These are phyloP conservation scores for Thelaira solivaga DNA, from an alignment of 2,888 invertebrate genomes.

Conservation along the genomic window DNA sequence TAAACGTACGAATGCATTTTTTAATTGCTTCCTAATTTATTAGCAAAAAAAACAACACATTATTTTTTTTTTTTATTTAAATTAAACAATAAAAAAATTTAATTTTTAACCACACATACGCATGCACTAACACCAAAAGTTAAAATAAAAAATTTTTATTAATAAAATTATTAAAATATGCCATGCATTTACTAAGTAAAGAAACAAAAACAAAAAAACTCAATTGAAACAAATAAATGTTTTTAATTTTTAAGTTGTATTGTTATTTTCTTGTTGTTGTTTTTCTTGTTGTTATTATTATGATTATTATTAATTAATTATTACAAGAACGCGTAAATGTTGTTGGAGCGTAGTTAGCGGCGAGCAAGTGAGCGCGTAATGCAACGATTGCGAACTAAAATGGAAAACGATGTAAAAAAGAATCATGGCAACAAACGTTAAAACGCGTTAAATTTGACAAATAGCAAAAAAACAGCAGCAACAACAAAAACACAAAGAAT, in stretches of 20 bases:
- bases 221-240: slow-evolving; percentile 10
- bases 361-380: slow-evolving; percentile 63
- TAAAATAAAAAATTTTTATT: not conserved
- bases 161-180: slow-evolving; percentile 15
- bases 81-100: not conserved
- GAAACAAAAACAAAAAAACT: too few species aligned
- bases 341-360: slow-evolving; percentile 63
- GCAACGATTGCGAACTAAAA: slow-evolving; percentile 63
- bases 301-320: slow-evolving; percentile 24
- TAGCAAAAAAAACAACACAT: not conserved
- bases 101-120: slow-evolving; percentile 1
- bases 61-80: not conserved
- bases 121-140: slow-evolving; percentile 13
- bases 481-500: slow-evolving; percentile 36
- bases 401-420: slow-evolving; percentile 63
- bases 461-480: slow-evolving; percentile 53
- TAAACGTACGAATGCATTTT: not conserved
- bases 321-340: slow-evolving; percentile 62
- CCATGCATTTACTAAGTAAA: slow-evolving; percentile 53
- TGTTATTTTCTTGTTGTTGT: slow-evolving; percentile 16
- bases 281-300: slow-evolving; percentile 19
- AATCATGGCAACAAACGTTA: slow-evolving; percentile 63
- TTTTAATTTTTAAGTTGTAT: slow-evolving; percentile 17
- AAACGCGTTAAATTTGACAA: slow-evolving; percentile 63
- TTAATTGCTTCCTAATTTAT: not conserved